Evolutionary conservation across 1,140 invertebrate genomes (phyloP).

Genomic region (Drosophila triauraria): DNA sequence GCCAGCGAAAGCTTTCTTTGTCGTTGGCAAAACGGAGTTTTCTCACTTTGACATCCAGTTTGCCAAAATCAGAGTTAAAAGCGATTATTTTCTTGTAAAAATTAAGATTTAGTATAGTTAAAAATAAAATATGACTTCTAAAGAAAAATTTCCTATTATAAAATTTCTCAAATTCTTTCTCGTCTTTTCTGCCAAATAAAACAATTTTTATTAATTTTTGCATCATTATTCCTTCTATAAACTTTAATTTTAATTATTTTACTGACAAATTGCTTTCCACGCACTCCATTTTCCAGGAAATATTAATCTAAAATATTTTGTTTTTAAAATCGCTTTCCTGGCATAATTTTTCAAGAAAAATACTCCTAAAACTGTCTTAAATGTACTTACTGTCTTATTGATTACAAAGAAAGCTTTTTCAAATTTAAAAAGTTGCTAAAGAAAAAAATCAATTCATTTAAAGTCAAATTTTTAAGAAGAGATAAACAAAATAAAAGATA

Average conservation of each 20-base stretch:
- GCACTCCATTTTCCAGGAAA: background rate
- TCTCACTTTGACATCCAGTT: background rate
- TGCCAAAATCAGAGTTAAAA: background rate
- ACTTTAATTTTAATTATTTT: too few species aligned
- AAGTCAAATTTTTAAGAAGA: too few species aligned
- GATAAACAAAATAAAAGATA: background rate
- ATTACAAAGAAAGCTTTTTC: too few species aligned
- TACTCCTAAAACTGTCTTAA: too few species aligned
- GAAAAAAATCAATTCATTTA: background rate
- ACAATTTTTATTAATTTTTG: too few species aligned
- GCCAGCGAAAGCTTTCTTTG: conserved; percentile 55
- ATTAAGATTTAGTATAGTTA: background rate
- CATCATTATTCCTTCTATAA: too few species aligned
- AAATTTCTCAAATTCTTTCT: too few species aligned
- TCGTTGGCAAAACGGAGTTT: conserved; percentile 18
- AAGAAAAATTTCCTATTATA: too few species aligned
- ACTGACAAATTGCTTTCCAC: background rate
- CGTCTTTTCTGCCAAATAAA: too few species aligned
- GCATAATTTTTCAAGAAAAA: background rate
- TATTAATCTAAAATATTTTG: background rate
- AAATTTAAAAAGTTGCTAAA: too few species aligned
- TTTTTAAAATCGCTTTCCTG: background rate
- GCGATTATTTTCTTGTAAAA: background rate
- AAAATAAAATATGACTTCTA: too few species aligned
- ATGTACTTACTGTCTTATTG: too few species aligned